Percentiles rank a stretch among this genome's conserved stretches.
Evolutionary conservation across 2,797 vertebrate species (phyloP).

Genomic region (Alfaro cultratus): DNA sequence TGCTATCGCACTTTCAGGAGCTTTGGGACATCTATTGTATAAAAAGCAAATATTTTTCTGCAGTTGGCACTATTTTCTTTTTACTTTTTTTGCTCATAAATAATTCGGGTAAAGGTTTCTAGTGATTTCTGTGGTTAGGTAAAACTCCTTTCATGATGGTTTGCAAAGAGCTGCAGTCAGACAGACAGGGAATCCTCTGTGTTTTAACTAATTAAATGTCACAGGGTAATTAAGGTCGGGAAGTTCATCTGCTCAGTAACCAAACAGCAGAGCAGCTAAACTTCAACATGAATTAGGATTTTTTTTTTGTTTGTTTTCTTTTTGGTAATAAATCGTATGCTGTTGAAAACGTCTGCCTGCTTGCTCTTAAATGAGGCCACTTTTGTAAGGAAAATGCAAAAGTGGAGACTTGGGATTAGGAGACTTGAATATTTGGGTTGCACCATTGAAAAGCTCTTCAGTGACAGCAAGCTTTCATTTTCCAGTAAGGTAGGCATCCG

Average conservation of each 20-base stretch:
- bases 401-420: too few relatives aligned
- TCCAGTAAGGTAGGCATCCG: not conserved
- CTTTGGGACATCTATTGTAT: not conserved
- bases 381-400: not conserved
- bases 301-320: not conserved
- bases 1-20: not conserved
- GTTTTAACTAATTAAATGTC: conserved; percentile 43
- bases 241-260: conserved; percentile 16
- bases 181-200: conserved; percentile 12
- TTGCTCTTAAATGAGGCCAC: not conserved
- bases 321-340: not conserved
- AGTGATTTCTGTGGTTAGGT: not conserved
- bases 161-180: not conserved
- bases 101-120: not conserved
- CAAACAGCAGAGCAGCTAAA: conserved; percentile 3
- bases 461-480: not conserved
- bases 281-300: not conserved
- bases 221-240: conserved; percentile 42
- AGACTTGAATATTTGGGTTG: not conserved
- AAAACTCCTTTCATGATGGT: not conserved
- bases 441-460: not conserved
- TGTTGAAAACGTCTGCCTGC: not conserved
- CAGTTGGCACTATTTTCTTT: not conserved
- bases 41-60: not conserved
- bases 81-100: not conserved